Conservation (phyloP, 2,888 invertebrate species). For the Agriopis aurantiaria region DNA sequence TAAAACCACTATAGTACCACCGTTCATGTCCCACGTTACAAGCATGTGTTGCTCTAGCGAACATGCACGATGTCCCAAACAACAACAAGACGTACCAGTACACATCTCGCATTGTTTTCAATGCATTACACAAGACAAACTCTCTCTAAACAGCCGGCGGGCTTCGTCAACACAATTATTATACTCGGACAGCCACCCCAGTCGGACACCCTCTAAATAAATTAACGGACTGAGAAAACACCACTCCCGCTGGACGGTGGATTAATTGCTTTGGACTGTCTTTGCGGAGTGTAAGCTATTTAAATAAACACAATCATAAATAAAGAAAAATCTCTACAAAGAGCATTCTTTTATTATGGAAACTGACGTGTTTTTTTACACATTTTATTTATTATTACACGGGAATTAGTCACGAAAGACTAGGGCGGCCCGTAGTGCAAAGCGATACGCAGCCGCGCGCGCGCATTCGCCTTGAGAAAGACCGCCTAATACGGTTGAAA, state of each 20-base stretch:
- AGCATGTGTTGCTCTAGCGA: background rate
- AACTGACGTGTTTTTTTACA: no score
- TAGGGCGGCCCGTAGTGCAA: no score
- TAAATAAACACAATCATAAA: background rate
- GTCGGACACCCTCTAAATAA: conserved; percentile 84
- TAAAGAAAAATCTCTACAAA: background rate
- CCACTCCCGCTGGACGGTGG: conserved; percentile 44
- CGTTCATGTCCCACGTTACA: background rate
- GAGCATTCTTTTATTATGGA: background rate
- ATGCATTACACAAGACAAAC: conserved; percentile 82
- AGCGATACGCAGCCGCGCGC: no score
- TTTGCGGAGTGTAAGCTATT: conserved; percentile 1
- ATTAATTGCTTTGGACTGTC: conserved; percentile 43
- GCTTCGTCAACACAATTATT: conserved; percentile 85
- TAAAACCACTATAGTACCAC: no score
- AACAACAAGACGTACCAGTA: conserved; percentile 49
- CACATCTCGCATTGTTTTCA: conserved; percentile 77
- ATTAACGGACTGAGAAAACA: conserved; percentile 77
- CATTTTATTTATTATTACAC: no score
- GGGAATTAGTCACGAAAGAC: no score
- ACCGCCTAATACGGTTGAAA: no score
- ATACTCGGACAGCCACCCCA: conserved; percentile 84
- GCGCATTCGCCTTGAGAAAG: no score
- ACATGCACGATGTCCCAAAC: conserved; percentile 32
- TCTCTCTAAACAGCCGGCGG: conserved; percentile 77